A percentile compares a stretch with the other conserved stretches of the same genome.
Conservation (phyloP, 2,113 vertebrate genomes). For the Pundamilia nyererei region DNA sequence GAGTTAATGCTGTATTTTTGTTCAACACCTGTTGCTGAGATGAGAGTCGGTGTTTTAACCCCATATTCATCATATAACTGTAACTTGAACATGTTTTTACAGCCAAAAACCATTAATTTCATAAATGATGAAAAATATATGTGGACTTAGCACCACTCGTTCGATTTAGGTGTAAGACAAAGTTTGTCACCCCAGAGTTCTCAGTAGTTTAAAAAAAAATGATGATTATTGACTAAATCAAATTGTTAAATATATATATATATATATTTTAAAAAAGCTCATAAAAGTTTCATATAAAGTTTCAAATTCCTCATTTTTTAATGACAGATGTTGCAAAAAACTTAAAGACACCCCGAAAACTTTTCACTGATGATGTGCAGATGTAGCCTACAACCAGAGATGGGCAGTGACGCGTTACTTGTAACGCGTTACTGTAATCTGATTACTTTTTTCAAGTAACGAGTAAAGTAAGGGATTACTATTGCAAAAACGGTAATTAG, state of each 20-base stretch:
- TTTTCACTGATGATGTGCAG: not conserved
- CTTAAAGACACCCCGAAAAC: not conserved
- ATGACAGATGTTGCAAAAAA: not conserved
- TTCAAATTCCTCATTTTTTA: not conserved
- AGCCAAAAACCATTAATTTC: not conserved
- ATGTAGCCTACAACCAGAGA: not conserved
- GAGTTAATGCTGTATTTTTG: not conserved
- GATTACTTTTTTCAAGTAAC: too few species aligned
- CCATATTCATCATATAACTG: not conserved
- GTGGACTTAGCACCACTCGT: fast-evolving
- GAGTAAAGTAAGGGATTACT: too few species aligned
- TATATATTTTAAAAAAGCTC: not conserved
- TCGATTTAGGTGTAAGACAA: not conserved
- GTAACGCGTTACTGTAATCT: too few species aligned
- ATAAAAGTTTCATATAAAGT: not conserved
- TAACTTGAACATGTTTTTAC: not conserved
- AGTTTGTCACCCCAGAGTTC: fast-evolving
- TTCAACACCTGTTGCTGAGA: not conserved
- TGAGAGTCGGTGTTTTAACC: not conserved
- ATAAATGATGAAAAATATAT: not conserved
- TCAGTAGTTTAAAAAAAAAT: not conserved
- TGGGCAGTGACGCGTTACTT: too few species aligned
- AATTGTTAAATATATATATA: not conserved
- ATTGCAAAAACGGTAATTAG: too few species aligned
- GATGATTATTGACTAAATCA: not conserved